These are phyloP conservation scores for Etheostoma nigrum DNA, from an alignment of 2,797 vertebrate species.

Conservation along the genomic window DNA sequence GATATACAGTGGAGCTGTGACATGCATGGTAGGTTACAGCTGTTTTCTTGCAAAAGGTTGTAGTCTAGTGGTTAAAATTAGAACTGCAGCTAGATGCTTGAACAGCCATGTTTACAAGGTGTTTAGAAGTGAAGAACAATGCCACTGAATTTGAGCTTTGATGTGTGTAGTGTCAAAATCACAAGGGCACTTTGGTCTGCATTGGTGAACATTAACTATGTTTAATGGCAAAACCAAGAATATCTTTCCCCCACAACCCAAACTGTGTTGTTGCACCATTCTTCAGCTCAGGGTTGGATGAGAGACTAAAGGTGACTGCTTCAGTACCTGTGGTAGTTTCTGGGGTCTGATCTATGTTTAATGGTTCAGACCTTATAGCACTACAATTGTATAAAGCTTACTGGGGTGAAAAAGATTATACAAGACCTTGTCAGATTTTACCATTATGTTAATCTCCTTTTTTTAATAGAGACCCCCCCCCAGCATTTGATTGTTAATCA, in stretches of 20 bases:
- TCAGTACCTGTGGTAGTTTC: constrained; percentile 13
- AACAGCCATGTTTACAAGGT: constrained; percentile 47
- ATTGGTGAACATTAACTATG: constrained; percentile 20
- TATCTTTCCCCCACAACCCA: neutral
- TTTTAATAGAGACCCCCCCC: neutral
- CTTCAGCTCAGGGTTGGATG: constrained; percentile 36
- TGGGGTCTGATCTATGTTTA: constrained; percentile 38
- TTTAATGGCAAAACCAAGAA: constrained; percentile 3
- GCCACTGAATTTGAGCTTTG: constrained; percentile 42
- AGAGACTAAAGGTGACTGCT: constrained; percentile 25
- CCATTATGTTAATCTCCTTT: constrained; percentile 28
- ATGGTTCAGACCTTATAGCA: constrained; percentile 39
- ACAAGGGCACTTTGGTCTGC: constrained; percentile 25
- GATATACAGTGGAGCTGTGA: constrained; percentile 61
- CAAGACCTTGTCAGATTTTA: constrained; percentile 41
- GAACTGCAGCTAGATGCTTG: constrained; percentile 51
- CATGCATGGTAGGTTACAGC: constrained; percentile 6
- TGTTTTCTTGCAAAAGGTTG: constrained; percentile 53
- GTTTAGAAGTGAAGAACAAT: constrained; percentile 40
- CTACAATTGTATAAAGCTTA: constrained; percentile 36
- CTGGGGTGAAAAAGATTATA: constrained; percentile 19
- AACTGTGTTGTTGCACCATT: constrained; percentile 2
- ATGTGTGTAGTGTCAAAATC: constrained; percentile 28
- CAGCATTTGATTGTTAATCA: constrained; percentile 11
- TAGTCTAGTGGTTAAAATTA: constrained; percentile 57